Conservation (phyloP, 2,888 invertebrate genomes). For the Chaitophorus viminalis region DNA sequence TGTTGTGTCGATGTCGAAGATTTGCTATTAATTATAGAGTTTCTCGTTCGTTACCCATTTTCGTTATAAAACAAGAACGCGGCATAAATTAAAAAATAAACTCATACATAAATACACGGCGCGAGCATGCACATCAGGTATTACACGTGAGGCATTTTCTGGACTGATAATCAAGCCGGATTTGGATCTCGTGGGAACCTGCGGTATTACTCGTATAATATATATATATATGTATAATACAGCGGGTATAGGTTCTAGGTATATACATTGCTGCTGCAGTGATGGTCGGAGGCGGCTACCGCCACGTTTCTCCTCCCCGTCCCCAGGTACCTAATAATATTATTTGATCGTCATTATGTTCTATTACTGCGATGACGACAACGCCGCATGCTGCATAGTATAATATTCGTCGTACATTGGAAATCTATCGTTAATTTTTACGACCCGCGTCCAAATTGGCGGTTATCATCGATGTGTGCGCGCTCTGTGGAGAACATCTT, state of each 20-base stretch:
- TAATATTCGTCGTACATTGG: background rate
- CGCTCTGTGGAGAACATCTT: background rate
- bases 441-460: conserved; percentile 39
- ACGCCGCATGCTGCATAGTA: background rate
- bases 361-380: background rate
- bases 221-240: no score
- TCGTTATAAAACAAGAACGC: no score
- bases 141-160: background rate
- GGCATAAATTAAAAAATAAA: background rate
- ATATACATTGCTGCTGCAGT: no score
- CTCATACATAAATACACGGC: background rate
- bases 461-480: conserved; percentile 38
- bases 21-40: no score
- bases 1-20: no score
- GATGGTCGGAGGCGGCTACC: background rate
- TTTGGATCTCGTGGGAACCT: conserved; percentile 42
- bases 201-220: background rate
- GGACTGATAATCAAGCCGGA: conserved; percentile 14
- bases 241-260: no score
- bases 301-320: background rate
- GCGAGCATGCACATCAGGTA: background rate
- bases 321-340: no score
- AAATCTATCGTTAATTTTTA: conserved; percentile 52
- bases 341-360: background rate
- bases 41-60: no score